Percentiles rank a stretch among this genome's conserved stretches.
Conservation (phyloP, 1,140 invertebrate species). For the Halotydeus destructor region DNA sequence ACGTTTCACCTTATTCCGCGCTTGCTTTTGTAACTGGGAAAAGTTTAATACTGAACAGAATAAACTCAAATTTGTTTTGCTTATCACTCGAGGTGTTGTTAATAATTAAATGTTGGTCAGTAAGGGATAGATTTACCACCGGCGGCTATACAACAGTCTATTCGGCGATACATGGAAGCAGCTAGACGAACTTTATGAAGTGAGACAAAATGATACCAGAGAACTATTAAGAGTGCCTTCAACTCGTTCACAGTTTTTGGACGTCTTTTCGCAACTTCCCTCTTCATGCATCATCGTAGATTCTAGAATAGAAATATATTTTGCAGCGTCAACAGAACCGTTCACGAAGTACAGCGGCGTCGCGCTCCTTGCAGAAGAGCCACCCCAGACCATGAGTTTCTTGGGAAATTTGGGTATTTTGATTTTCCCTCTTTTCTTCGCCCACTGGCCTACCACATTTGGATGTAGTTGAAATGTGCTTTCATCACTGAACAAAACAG, state of each 20-base stretch:
- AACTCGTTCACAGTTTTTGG: background rate
- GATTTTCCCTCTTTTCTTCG: background rate
- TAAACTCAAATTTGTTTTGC: no score
- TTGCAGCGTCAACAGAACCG: background rate
- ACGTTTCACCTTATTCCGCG: no score
- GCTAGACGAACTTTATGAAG: no score
- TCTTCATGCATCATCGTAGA: background rate
- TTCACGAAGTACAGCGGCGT: background rate
- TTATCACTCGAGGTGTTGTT: no score
- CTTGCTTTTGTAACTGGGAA: no score
- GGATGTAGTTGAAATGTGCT: conserved; percentile 1
- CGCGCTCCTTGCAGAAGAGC: background rate
- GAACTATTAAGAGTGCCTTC: background rate
- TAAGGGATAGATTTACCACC: no score
- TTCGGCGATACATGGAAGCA: no score
- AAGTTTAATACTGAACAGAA: no score
- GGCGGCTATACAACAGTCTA: no score
- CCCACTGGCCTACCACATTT: background rate
- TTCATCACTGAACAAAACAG: background rate
- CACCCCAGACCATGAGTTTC: conserved; percentile 5
- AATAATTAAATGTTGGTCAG: no score
- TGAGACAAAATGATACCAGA: no score
- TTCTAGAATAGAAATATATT: background rate
- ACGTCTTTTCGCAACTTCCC: background rate
- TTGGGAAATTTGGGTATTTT: background rate